Evolutionary conservation across 2,113 vertebrate species (phyloP), one percentile per base, ranked within the genome.

Genomic region (Pachypanchax playfairii): DNA sequence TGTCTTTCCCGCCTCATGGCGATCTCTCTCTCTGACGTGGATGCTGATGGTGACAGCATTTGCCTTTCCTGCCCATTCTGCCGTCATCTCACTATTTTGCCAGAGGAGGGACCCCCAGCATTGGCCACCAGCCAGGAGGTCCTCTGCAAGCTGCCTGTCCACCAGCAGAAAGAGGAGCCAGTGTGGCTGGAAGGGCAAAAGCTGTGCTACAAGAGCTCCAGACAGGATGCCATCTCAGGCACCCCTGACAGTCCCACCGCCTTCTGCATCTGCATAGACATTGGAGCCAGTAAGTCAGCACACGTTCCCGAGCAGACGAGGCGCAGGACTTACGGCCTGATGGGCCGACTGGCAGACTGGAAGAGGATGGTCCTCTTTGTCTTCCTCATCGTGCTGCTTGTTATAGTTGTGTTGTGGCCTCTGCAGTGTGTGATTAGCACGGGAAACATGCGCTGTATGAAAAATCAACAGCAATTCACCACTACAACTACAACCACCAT

Each of bases 101-200:
- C 97, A 0, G 76, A 85, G 0, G 88, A 91, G 0, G 96, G 97
- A 0, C 93, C 93, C 0, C 97, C 97, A 0, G 96, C 93, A 0
- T 87, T 98, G 15, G 74, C 88, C 47, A 98, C 95, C 54, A 95
- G 94, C 91, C 88, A 18, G 1, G 93, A 96, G 52, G 86, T 98
- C 31, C 91, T 98, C 6, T 91, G 93, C 75, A 93, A 83, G 2
- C 87, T 99, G 60, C 96, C 97, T 0, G 79, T 56, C 0, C 93
- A 96, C 56, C 92, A 94, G 70, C 94, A 89, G 80, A 90, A 51
- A 0, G 96, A 93, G 75, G 89, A 93, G 70, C 43, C 86, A 0
- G 94, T 98, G 22, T 98, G 96, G 95, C 89, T 98, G 79, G 96
- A 99, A 0, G 97, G 95, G 0, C 92, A 92, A 66, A 94, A 91